These are phyloP conservation scores for Steinernema carpocapsae DNA, from an alignment of 2,888 invertebrate genomes.

Conservation along the genomic window DNA sequence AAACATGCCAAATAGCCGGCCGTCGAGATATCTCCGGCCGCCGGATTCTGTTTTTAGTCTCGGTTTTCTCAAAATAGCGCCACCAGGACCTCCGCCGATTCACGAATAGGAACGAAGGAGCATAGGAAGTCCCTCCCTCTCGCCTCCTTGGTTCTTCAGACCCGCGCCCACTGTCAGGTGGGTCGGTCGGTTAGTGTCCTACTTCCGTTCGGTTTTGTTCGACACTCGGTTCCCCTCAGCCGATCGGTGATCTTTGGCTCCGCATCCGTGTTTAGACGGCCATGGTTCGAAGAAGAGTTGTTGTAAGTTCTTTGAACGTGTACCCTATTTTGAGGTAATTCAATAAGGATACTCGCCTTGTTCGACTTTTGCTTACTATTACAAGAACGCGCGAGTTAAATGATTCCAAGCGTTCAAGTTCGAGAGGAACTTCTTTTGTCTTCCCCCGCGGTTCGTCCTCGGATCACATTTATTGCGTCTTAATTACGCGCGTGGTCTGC, in stretches of 20 bases:
- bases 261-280: not conserved
- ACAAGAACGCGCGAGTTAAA: not conserved
- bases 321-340: constrained; percentile 13
- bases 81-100: not conserved
- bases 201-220: not conserved
- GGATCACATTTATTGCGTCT: too few species aligned
- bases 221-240: not conserved
- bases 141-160: not conserved
- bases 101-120: not conserved
- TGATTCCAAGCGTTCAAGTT: too few species aligned
- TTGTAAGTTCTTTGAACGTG: not conserved
- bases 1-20: constrained; percentile 7
- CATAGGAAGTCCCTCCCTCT: constrained; percentile 19
- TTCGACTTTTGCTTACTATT: not conserved
- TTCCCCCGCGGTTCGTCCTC: too few species aligned
- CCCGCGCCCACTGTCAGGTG: constrained; percentile 10
- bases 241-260: not conserved
- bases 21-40: not conserved
- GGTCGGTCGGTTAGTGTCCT: not conserved
- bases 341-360: constrained; percentile 16
- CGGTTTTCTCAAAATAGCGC: constrained; percentile 23
- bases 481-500: too few species aligned
- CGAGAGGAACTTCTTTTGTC: too few species aligned
- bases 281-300: not conserved
- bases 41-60: constrained; percentile 17